A percentile compares a stretch with the other conserved stretches of the same genome.
phyloP scores from a whole-genome alignment of 2,113 vertebrate genomes.

The Galemys pyrenaicus region DNA sequence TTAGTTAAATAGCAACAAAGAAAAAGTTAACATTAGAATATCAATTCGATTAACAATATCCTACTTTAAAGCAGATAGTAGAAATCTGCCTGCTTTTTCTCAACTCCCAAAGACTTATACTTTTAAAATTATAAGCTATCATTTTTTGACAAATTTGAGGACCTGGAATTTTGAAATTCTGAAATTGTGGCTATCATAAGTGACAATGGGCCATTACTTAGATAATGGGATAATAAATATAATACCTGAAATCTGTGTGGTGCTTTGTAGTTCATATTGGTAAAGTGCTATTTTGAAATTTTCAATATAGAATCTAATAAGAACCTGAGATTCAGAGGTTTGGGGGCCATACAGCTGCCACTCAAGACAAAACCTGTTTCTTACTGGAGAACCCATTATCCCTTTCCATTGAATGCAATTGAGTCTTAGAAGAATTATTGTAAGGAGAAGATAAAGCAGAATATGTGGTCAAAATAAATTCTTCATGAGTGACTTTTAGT shows the following conservation, averaged over 20 bases:
- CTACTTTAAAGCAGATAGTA: neutral
- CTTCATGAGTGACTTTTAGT: neutral
- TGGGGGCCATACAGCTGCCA: neutral
- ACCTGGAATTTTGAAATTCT: neutral
- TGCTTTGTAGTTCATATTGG: neutral
- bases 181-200: neutral
- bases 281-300: constrained; percentile 6
- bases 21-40: neutral
- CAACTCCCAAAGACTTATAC: constrained; percentile 47
- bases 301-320: neutral
- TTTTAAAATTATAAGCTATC: neutral
- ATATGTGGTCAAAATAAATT: neutral
- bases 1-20: constrained; percentile 63
- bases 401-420: neutral
- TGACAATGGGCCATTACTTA: neutral
- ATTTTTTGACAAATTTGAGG: neutral
- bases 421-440: neutral
- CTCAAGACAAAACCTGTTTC: neutral
- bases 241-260: neutral
- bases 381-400: neutral
- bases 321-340: neutral
- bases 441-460: neutral
- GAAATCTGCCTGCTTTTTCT: neutral
- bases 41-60: constrained; percentile 16
- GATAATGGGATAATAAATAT: neutral